Base-by-base conservation (phyloP, 64 coral and sea anemone genomes). In the Hydrozoanthus tunicans region DNA sequence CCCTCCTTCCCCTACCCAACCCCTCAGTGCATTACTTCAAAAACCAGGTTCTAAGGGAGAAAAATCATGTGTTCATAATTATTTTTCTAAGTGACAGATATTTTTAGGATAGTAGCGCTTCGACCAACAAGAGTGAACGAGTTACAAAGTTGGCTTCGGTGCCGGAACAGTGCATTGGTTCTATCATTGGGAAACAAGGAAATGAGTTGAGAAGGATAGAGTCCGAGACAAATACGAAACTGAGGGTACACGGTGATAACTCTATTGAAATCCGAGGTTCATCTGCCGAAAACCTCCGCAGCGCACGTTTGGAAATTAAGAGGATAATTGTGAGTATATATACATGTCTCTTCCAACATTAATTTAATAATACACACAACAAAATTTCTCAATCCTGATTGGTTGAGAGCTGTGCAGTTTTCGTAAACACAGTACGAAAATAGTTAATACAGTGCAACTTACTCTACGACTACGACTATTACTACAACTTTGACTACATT, bases 241-340 rank as follows among this genome's bases (percentile, higher is more conserved):
- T 85, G 4, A 56, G 0, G 14, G 6, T 85, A 58, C 3, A 27
- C 27, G 60, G 11, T n/a, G 82, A 85, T 51, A 51, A 26, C 4
- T 51, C 55, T 7, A 56, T 85, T 58, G 17, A 56, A 20, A 58
- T 85, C 20, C 12, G 27, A 70, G 82, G 82, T 11, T 3, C 4
- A 6, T 5, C 32, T 0, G 32, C 17, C 9, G 65, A 85, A 25
- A 85, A 85, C 17, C 82, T 70, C 53, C 15, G 7, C 6, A 85
- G 8, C 20, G 82, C 82, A 3, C 82, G 82, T 20, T 65, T 85
- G 7, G 57, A n/a, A 57, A 71, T 85, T 14, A 85, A 70, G 52
- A 8, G 26, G 24, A 85, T 71, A 10, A 57, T 85, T 24, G 82
- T 85, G 25, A 85, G 82, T 85, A 85, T 56, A 11, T 75, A 75